phyloP scores from a whole-genome alignment of 2,888 invertebrate species.

The Eristalis arbustorum region DNA sequence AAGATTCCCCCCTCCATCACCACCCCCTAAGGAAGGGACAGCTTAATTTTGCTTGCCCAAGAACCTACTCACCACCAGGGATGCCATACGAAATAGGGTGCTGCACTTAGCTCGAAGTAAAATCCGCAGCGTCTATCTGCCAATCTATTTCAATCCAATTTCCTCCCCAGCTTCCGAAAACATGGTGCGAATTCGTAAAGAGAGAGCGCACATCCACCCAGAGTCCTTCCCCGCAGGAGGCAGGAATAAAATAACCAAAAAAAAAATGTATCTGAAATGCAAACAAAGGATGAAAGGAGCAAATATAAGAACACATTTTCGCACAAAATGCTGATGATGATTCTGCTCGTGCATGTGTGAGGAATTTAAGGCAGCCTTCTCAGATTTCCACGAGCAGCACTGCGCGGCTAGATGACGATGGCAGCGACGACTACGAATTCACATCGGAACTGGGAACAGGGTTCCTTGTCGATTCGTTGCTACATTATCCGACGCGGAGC shows the following conservation, averaged over 20 bases:
- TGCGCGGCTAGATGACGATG: background rate
- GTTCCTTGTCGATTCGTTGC: conserved; percentile 42
- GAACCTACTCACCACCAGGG: background rate
- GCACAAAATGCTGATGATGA: conserved; percentile 60
- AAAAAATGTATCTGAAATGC: conserved; percentile 17
- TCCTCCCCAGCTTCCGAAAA: background rate
- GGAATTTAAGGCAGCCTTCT: conserved; percentile 51
- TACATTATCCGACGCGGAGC: conserved; percentile 34
- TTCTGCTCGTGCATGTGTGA: conserved; percentile 54
- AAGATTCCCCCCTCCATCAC: background rate
- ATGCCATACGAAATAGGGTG: background rate
- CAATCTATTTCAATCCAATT: conserved; percentile 1
- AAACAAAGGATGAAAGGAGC: conserved; percentile 63
- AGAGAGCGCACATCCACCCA: background rate
- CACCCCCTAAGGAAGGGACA: background rate
- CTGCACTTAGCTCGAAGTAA: background rate
- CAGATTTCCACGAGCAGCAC: conserved; percentile 28
- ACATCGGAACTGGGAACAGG: conserved; percentile 1
- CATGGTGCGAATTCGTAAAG: conserved; percentile 44
- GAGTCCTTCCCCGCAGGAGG: background rate
- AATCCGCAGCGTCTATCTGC: background rate
- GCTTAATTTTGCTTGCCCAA: background rate
- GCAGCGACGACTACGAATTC: conserved; percentile 23
- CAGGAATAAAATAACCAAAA: background rate
- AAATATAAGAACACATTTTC: conserved; percentile 63